Conservation (phyloP, 2,888 invertebrate species). For the Nezara viridula region DNA sequence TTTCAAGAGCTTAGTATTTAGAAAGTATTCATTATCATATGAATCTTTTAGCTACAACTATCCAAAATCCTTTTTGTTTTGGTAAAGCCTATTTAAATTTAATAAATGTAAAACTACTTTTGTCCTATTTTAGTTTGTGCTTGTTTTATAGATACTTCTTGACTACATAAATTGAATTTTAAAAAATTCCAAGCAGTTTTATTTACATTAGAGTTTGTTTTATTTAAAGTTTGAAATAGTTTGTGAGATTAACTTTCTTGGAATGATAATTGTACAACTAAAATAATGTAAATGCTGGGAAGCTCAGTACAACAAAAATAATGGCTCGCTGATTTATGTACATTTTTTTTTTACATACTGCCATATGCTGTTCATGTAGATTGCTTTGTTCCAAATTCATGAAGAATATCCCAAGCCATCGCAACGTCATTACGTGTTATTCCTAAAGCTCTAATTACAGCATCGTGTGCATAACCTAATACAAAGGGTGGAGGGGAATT, state of each 20-base stretch:
- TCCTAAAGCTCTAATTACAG: constrained; percentile 90
- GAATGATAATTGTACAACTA: constrained; percentile 16
- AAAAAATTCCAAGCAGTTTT: neutral
- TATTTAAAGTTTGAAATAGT: neutral
- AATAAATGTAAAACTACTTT: constrained; percentile 12
- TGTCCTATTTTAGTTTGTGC: constrained; percentile 54
- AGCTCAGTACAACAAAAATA: constrained; percentile 49
- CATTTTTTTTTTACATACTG: constrained; percentile 8
- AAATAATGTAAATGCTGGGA: constrained; percentile 41
- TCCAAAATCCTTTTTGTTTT: constrained; percentile 4
- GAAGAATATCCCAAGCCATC: constrained; percentile 95
- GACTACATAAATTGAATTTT: constrained; percentile 17
- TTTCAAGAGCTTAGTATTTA: constrained; percentile 14
- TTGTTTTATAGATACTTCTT: neutral
- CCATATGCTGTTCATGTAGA: constrained; percentile 58
- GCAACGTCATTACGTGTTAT: constrained; percentile 94
- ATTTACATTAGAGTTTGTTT: neutral
- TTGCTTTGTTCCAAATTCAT: constrained; percentile 85
- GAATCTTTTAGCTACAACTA: constrained; percentile 44
- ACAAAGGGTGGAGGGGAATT: neutral
- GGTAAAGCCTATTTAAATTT: neutral
- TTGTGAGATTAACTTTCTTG: neutral
- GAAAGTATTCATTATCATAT: constrained; percentile 7
- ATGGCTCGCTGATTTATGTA: constrained; percentile 37
- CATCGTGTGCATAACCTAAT: constrained; percentile 84